A percentile compares a stretch with the other conserved stretches of the same genome.
phyloP scores from a whole-genome alignment of 2,888 invertebrate species.

The Melinopterus prodromus region DNA sequence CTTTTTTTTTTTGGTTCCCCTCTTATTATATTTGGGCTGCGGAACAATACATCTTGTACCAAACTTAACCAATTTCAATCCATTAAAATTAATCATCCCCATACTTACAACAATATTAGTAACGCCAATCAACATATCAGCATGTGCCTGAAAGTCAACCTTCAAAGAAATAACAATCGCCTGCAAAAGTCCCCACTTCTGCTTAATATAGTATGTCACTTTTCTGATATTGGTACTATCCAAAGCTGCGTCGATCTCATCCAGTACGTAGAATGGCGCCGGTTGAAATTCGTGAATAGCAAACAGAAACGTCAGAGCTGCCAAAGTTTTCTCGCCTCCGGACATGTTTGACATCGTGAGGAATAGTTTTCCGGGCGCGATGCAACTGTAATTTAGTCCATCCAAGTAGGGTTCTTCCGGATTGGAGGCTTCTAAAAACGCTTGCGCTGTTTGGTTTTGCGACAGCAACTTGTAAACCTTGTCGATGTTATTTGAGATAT shows the following conservation, averaged over 20 bases:
- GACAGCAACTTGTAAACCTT: slow-evolving; percentile 91
- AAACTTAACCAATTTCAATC: not conserved
- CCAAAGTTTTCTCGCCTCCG: slow-evolving; percentile 99
- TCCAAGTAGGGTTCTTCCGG: slow-evolving; percentile 99
- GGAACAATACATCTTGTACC: no score
- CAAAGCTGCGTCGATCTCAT: slow-evolving; percentile 99
- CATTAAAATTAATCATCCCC: not conserved
- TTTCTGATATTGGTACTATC: slow-evolving; percentile 99
- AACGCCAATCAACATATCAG: slow-evolving; percentile 91
- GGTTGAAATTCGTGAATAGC: slow-evolving; percentile 98
- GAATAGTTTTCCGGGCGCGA: slow-evolving; percentile 95
- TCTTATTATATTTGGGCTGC: no score
- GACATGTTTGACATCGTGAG: slow-evolving; percentile 99
- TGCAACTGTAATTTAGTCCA: slow-evolving; percentile 99
- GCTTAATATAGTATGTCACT: slow-evolving; percentile 96
- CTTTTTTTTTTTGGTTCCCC: no score
- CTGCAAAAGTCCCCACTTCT: slow-evolving; percentile 88
- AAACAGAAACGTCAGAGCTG: slow-evolving; percentile 95
- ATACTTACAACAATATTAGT: not conserved
- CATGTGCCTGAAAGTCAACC: slow-evolving; percentile 99
- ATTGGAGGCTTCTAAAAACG: slow-evolving; percentile 81
- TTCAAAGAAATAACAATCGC: slow-evolving; percentile 99
- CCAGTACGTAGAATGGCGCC: slow-evolving; percentile 98
- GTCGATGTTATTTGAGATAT: slow-evolving; percentile 98
- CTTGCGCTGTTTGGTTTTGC: slow-evolving; percentile 59